Evolutionary conservation across 2,113 vertebrate genomes (phyloP), one percentile per base, ranked within the genome.

Genomic region (Thoracochromis brauschi): DNA sequence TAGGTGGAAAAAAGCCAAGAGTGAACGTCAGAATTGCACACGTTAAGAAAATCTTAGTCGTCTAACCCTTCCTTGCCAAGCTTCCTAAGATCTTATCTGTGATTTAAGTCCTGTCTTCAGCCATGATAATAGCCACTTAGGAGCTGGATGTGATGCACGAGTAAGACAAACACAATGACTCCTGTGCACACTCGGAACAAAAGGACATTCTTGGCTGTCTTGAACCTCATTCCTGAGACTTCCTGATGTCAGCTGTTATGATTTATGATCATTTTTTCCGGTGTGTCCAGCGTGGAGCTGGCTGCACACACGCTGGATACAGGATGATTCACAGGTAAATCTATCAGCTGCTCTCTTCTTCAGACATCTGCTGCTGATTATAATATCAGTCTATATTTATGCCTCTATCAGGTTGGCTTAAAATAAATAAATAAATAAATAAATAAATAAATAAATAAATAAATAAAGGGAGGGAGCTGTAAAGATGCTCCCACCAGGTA

Each of bases 201-300:
- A 89, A 79, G 89, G 81, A 83, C 91, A 92, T 90, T 92, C 93
- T 88, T 88, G 90, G 79, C 87, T 4, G 49, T 9, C 73, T 71
- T 19, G 8, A 78, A 83, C 82, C 80, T 87, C 89, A 91, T 94
- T 94, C 89, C 91, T 55, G 85, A 94, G 92, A 91, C 86, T 88
- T 89, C 85, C 93, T 95, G 94, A 95, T 82, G 87, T 95, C 93
- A 95, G 87, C 82, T 94, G 90, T 94, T 92, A 93, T 93, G 92
- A 95, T 88, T 89, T 91, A 87, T 29, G 91, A 94, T 90, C 81
- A 35, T 84, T 51, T 86, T 86, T 45, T 75, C 21, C 2, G 2
- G 63, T 24, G 65, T 81, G 90, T 91, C 89, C 63, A 65, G 80
- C 60, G 84, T 19, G 65, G 60, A 65, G 79, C 55, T 5, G 84